phyloP scores from a whole-genome alignment of 2,113 vertebrate genomes.

The Equus przewalskii region DNA sequence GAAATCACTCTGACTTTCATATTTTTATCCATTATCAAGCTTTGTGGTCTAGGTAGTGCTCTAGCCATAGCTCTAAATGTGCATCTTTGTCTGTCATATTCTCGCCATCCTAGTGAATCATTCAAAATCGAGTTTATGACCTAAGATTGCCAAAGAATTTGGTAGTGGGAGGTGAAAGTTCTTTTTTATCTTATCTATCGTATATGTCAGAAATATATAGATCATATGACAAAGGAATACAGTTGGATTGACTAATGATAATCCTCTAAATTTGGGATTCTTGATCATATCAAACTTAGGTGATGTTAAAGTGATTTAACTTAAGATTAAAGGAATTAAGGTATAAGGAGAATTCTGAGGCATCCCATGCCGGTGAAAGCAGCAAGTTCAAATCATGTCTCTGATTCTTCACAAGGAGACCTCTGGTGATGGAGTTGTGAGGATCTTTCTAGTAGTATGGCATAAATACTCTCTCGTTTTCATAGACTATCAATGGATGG shows the following conservation, averaged over 20 bases:
- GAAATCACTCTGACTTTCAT: not conserved
- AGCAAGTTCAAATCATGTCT: not conserved
- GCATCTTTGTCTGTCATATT: not conserved
- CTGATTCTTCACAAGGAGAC: not conserved
- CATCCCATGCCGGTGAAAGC: not conserved
- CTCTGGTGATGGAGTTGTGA: not conserved
- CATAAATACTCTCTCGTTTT: not conserved
- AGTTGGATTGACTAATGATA: not conserved
- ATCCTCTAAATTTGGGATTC: not conserved
- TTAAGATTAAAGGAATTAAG: not conserved
- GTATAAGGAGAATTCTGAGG: not conserved
- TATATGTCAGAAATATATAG: not conserved
- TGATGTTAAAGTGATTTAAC: not conserved
- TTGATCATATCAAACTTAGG: not conserved
- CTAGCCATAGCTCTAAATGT: not conserved
- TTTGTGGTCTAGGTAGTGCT: not conserved
- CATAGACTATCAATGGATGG: not conserved
- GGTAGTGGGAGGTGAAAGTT: not conserved
- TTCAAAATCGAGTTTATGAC: not conserved
- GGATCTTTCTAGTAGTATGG: not conserved
- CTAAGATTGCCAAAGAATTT: not conserved
- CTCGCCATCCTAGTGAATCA: not conserved
- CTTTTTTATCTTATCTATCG: not conserved
- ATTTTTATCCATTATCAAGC: not conserved
- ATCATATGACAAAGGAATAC: not conserved